A percentile compares a stretch with the other conserved stretches of the same genome.
These are phyloP conservation scores for Cataglyphis cursor DNA, from an alignment of 2,888 invertebrate species.

Conservation along the genomic window DNA sequence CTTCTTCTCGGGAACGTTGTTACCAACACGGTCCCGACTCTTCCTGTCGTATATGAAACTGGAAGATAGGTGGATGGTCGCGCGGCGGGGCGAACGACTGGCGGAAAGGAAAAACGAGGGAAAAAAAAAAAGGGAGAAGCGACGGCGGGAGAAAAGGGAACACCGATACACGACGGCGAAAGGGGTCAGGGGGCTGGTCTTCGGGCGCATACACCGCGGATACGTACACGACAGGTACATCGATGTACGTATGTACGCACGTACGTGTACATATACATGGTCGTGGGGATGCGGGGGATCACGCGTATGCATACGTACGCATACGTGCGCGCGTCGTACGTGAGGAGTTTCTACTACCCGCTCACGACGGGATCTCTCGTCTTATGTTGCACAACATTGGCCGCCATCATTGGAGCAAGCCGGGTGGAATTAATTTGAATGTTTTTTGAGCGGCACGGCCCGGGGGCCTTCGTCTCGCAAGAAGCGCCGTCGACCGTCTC, in stretches of 20 bases:
- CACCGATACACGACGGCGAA: constrained; percentile 62
- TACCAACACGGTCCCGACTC: constrained; percentile 70
- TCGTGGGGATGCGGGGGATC: constrained; percentile 36
- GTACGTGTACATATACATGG: constrained; percentile 5
- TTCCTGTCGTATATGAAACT: constrained; percentile 62
- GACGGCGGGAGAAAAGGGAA: constrained; percentile 45
- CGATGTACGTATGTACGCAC: constrained; percentile 48
- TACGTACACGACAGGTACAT: constrained; percentile 71
- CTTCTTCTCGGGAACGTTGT: constrained; percentile 74
- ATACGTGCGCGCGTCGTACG: constrained; percentile 38
- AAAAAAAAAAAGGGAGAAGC: constrained; percentile 39
- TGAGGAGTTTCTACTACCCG: constrained; percentile 55
- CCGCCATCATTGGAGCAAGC: constrained; percentile 84
- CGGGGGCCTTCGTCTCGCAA: constrained; percentile 80
- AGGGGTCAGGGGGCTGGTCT: constrained; percentile 65
- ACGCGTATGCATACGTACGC: constrained; percentile 46
- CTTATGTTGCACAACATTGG: constrained; percentile 83
- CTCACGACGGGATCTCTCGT: constrained; percentile 70
- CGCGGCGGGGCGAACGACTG: constrained; percentile 30
- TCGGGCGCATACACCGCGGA: constrained; percentile 67
- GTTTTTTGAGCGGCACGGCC: constrained; percentile 84
- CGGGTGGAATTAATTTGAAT: constrained; percentile 85
- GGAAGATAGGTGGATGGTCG: constrained; percentile 68
- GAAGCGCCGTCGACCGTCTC: constrained; percentile 72
- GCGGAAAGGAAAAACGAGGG: constrained; percentile 50